phyloP scores from a whole-genome alignment of 2,888 invertebrate species.

The Lithophane socia region DNA sequence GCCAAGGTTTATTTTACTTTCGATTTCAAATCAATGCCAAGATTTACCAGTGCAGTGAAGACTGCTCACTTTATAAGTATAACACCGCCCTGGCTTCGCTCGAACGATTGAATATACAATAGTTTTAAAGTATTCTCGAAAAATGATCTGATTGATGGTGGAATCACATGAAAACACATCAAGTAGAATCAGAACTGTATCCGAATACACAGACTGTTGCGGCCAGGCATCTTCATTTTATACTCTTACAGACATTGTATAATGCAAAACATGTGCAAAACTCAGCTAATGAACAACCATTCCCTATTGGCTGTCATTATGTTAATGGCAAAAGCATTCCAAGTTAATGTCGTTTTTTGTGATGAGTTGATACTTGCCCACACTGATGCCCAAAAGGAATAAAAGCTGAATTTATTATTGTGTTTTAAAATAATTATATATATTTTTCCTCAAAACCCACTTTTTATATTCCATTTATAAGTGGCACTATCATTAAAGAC shows the following conservation, averaged over 20 bases:
- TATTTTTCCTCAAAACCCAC: slow-evolving; percentile 14
- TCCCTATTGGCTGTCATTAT: slow-evolving; percentile 55
- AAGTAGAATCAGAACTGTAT: slow-evolving; percentile 12
- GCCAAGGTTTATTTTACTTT: slow-evolving; percentile 50
- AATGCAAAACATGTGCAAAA: slow-evolving; percentile 39
- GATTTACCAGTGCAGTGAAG: slow-evolving; percentile 53
- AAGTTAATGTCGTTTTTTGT: slow-evolving; percentile 42
- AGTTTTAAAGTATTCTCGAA: not conserved
- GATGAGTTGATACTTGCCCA: slow-evolving; percentile 33
- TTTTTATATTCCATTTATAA: slow-evolving; percentile 16
- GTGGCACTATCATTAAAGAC: slow-evolving; percentile 21
- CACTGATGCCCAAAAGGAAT: slow-evolving; percentile 54
- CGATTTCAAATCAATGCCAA: slow-evolving; percentile 60
- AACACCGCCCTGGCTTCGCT: slow-evolving; percentile 4
- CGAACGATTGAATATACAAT: slow-evolving; percentile 1
- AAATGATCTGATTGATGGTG: slow-evolving; percentile 4
- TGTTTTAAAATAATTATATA: slow-evolving; percentile 17
- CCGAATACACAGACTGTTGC: not conserved
- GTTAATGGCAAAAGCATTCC: slow-evolving; percentile 62
- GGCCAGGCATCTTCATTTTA: not conserved
- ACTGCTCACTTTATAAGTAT: slow-evolving; percentile 60
- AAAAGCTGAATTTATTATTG: slow-evolving; percentile 30
- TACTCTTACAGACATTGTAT: slow-evolving; percentile 21
- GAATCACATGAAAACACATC: not conserved
- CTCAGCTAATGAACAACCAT: slow-evolving; percentile 36